Evolutionary conservation across 2,888 invertebrate species (phyloP).

Genomic region (Noctua fimbriata): DNA sequence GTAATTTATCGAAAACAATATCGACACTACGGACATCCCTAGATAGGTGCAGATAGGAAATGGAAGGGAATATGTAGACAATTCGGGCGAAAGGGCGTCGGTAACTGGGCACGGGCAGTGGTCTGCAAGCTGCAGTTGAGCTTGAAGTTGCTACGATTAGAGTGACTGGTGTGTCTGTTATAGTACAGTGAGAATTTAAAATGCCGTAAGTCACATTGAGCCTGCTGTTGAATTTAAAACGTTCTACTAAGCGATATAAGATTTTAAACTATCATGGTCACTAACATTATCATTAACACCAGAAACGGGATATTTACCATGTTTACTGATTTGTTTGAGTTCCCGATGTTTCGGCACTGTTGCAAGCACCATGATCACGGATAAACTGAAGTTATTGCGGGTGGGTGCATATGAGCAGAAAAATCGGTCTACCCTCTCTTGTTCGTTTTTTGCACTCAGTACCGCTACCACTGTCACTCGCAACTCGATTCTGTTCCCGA

Average conservation of each 20-base stretch:
- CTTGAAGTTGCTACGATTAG: neutral
- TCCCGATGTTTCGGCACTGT: too few relatives aligned
- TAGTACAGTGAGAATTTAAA: neutral
- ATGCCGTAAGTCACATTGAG: neutral
- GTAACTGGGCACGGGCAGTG: neutral
- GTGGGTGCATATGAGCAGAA: too few relatives aligned
- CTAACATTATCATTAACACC: too few relatives aligned
- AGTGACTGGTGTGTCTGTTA: neutral
- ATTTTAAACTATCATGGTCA: too few relatives aligned
- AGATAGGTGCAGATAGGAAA: neutral
- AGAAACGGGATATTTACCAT: too few relatives aligned
- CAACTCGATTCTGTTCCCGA: too few relatives aligned
- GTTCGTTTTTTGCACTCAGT: too few relatives aligned
- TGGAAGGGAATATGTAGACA: neutral
- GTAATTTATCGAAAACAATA: neutral
- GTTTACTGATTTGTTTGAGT: too few relatives aligned
- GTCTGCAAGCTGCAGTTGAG: slow-evolving; percentile 4
- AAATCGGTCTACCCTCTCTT: too few relatives aligned
- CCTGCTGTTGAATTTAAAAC: neutral
- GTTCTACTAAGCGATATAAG: neutral
- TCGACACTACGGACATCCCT: neutral
- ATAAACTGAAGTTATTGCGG: too few relatives aligned
- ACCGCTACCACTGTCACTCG: too few relatives aligned
- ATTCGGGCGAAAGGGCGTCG: slow-evolving; percentile 1
- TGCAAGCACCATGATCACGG: too few relatives aligned